Evolutionary conservation across 2,888 invertebrate genomes (phyloP), one percentile per base, ranked within the genome.

Genomic region (Oscheius sp.): DNA sequence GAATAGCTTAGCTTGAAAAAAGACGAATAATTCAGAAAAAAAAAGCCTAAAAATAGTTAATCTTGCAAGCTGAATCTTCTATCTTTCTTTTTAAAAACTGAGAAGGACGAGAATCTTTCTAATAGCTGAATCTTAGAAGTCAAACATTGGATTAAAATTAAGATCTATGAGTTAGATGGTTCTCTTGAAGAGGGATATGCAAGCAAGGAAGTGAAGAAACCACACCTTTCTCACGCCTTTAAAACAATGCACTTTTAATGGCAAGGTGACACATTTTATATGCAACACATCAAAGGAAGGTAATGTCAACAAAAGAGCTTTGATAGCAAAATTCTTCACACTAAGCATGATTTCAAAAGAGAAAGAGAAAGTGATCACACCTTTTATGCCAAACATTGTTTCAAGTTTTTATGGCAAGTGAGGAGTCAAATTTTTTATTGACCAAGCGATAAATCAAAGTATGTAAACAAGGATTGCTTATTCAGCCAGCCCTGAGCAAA

Each of bases 71-170:
- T 45, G 17, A 45, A 45, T 45, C 17, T 45, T 45, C 46, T 45
- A 45, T 45, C 17, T 45, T 45, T 45, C 46, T 45, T 45, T 45
- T 45, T 45, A 45, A 45, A 45, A 45, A 45, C 46, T 45, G 46
- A 45, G 46, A 45, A 45, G 46, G 46, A 45, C 17, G 17, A 45
- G 46, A 45, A 45, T 45, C 17, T 45, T 45, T 45, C 46, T 45
- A 45, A 45, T 45, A 45, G 46, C 46, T 45, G 46, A 17, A 45
- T 45, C 46, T 45, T 45, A 17, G 46, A 45, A 45, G 46, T 45
- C 46, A 45, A 45, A 45, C 8, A 45, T 45, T 45, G 46, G 46
- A 45, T 45, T 45, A 45, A 45, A 37, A 37, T 37, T 37, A 37
- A 37, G 37, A 37, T 37, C 37, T 37, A 37, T 37, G 37, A 37